phyloP scores from a whole-genome alignment of 2,113 vertebrate species.

The Syngnathus typhle region DNA sequence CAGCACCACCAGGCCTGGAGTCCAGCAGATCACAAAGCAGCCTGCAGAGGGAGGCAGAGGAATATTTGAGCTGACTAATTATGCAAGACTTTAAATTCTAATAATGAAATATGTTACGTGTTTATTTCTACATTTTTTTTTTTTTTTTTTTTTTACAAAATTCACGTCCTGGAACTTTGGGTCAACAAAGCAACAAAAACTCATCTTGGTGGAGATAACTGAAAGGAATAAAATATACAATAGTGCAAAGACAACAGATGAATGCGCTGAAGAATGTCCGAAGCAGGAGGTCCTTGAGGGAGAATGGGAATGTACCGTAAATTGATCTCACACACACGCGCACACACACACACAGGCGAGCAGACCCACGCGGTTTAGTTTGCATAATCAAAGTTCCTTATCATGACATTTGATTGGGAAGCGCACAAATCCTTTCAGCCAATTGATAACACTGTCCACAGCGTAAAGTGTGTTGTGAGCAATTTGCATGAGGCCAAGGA shows the following conservation, averaged over 20 bases:
- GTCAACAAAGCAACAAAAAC: not conserved
- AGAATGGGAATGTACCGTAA: slow-evolving; percentile 27
- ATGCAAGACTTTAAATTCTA: too few species aligned
- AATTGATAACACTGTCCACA: slow-evolving; percentile 5
- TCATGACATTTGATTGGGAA: slow-evolving; percentile 41
- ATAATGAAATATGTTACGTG: too few species aligned
- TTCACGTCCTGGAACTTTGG: too few species aligned
- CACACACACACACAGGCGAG: slow-evolving; percentile 21
- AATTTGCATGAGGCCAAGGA: not conserved
- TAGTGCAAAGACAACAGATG: slow-evolving; percentile 6
- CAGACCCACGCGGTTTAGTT: slow-evolving; percentile 32
- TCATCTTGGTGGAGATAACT: not conserved
- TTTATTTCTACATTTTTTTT: too few species aligned
- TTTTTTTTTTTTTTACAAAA: too few species aligned
- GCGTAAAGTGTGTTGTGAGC: not conserved
- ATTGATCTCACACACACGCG: slow-evolving; percentile 27
- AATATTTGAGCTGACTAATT: too few species aligned
- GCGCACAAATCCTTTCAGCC: slow-evolving; percentile 43
- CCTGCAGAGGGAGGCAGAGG: slow-evolving; percentile 37
- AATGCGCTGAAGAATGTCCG: slow-evolving; percentile 26
- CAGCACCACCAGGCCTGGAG: slow-evolving; percentile 82
- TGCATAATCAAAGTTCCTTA: slow-evolving; percentile 52
- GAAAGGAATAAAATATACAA: not conserved
- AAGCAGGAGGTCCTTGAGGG: slow-evolving; percentile 7
- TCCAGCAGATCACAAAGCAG: slow-evolving; percentile 80